Evolutionary conservation across 2,797 vertebrate genomes (phyloP).

Genomic region (Scyliorhinus canicula): DNA sequence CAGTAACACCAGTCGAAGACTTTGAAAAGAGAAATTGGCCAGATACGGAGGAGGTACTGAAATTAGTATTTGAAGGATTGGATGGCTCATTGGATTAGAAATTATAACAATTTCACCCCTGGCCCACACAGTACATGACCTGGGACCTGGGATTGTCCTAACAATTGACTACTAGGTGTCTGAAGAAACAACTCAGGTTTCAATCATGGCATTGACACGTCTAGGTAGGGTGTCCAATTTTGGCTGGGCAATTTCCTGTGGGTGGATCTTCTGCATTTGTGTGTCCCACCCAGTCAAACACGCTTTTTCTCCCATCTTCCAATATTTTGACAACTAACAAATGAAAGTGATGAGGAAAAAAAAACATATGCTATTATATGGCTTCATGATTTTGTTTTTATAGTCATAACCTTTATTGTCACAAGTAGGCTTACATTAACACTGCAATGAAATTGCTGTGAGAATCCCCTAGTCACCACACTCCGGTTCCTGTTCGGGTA

Average conservation of each 20-base stretch:
- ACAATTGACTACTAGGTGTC: neutral
- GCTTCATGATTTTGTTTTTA: neutral
- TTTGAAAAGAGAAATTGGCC: neutral
- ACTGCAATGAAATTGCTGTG: too few species aligned
- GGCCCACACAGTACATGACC: neutral
- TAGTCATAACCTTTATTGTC: too few species aligned
- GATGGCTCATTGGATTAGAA: neutral
- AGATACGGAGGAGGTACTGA: neutral
- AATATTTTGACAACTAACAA: neutral
- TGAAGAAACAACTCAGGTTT: neutral
- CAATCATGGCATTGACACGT: neutral
- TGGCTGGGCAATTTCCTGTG: neutral
- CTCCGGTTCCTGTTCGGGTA: too few species aligned
- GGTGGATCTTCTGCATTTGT: neutral
- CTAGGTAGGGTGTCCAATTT: neutral
- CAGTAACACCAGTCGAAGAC: neutral
- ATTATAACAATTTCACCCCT: neutral
- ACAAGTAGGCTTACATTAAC: too few species aligned
- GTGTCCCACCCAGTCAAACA: neutral
- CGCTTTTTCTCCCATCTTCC: neutral
- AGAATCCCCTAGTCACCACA: too few species aligned
- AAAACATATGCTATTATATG: neutral
- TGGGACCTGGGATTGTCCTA: neutral
- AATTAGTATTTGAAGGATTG: neutral
- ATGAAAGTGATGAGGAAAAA: neutral